Percentiles rank a stretch among this genome's conserved stretches.
Conservation (phyloP, 2,113 vertebrate species). For the Zosterops japonicus region DNA sequence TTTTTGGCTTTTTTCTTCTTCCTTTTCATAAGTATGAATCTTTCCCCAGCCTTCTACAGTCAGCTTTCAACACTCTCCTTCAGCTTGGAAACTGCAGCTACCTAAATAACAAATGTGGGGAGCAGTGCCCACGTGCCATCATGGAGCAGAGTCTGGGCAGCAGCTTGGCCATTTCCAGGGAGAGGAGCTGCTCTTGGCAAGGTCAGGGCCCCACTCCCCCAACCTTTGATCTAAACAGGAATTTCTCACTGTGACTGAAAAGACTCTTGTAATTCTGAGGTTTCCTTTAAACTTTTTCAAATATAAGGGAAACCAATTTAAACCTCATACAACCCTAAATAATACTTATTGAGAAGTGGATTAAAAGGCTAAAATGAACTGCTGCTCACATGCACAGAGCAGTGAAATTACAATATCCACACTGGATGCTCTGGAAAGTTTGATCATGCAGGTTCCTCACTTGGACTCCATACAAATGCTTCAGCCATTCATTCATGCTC, state of each 20-base stretch:
- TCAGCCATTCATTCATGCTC: conserved; percentile 22
- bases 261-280: not conserved
- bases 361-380: not conserved
- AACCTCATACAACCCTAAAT: not conserved
- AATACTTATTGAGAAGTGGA: not conserved
- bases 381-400: not conserved
- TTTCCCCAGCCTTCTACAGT: not conserved
- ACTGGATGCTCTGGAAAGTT: conserved; percentile 12
- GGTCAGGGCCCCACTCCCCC: not conserved
- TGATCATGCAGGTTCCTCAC: not conserved
- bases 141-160: not conserved
- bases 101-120: not conserved
- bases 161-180: not conserved
- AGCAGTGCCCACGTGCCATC: not conserved
- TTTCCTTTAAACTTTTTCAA: conserved; percentile 25
- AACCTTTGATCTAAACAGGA: not conserved
- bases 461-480: not conserved
- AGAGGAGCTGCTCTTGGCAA: not conserved
- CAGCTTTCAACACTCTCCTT: not conserved
- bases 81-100: not conserved
- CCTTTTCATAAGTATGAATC: not conserved
- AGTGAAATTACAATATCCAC: not conserved
- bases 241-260: not conserved
- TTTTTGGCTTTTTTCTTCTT: not conserved
- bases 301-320: not conserved